Percentiles rank a stretch among this genome's conserved stretches.
phyloP scores from a whole-genome alignment of 2,888 invertebrate genomes.

The Scotopteryx bipunctaria region DNA sequence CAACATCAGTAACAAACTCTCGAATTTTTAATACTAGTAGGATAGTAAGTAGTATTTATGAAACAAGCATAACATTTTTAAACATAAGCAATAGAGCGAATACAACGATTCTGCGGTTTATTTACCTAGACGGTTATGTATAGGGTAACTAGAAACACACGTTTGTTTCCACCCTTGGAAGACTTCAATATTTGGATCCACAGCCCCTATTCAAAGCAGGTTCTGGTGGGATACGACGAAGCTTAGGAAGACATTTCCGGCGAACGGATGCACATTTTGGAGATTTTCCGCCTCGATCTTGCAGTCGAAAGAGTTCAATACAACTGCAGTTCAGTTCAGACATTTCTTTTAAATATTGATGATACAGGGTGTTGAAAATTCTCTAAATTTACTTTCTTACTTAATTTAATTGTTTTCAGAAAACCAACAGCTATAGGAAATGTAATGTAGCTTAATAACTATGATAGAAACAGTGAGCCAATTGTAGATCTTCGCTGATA shows the following conservation, averaged over 20 bases:
- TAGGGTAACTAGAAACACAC: neutral
- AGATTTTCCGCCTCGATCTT: conserved; percentile 67
- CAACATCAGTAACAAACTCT: too few relatives aligned
- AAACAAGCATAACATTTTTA: too few relatives aligned
- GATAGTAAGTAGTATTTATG: too few relatives aligned
- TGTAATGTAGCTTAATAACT: too few relatives aligned
- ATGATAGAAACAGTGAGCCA: too few relatives aligned
- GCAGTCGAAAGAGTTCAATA: conserved; percentile 66
- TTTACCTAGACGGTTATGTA: neutral
- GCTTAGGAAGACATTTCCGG: conserved; percentile 72
- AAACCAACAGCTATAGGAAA: too few relatives aligned
- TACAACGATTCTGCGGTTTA: too few relatives aligned
- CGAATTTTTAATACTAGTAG: too few relatives aligned
- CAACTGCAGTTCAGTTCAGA: conserved; percentile 45
- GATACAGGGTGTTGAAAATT: conserved; percentile 47
- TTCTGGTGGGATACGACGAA: conserved; percentile 59
- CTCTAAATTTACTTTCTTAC: too few relatives aligned
- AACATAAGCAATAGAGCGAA: too few relatives aligned
- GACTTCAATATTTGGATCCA: conserved; percentile 41
- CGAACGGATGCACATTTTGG: conserved; percentile 73
- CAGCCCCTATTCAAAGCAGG: conserved; percentile 64
- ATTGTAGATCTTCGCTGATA: too few relatives aligned
- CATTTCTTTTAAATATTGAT: conserved; percentile 60
- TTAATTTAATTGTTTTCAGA: too few relatives aligned
- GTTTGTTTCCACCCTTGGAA: conserved; percentile 21